These are phyloP conservation scores for Sepiola atlantica DNA, from an alignment of 2,888 invertebrate species.

Conservation along the genomic window DNA sequence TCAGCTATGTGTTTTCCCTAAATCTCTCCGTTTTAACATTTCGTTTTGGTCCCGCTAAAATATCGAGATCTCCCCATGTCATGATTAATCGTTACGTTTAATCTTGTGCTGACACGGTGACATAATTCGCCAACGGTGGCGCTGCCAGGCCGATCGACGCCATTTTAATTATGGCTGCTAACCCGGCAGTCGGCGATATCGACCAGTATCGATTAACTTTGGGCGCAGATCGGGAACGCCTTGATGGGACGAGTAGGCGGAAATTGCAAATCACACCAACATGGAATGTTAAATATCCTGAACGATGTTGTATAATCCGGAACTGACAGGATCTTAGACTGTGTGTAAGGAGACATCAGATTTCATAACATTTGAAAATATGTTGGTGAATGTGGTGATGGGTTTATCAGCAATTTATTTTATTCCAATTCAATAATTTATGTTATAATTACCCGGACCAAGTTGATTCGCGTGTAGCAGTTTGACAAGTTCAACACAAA, in stretches of 20 bases:
- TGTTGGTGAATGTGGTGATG: not conserved
- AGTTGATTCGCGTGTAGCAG: not conserved
- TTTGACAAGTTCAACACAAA: not conserved
- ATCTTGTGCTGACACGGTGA: conserved; percentile 32
- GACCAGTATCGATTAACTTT: conserved; percentile 10
- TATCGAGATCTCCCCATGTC: not conserved
- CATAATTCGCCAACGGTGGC: conserved; percentile 5
- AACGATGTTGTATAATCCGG: not conserved
- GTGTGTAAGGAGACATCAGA: not conserved
- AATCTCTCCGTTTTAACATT: not conserved
- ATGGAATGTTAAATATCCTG: conserved; percentile 32
- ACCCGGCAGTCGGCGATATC: conserved; percentile 9
- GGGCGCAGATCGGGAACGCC: not conserved
- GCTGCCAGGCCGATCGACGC: conserved; percentile 1
- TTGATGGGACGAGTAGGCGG: not conserved
- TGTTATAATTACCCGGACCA: not conserved
- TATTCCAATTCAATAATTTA: conserved; percentile 16
- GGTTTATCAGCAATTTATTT: not conserved
- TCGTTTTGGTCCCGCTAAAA: not conserved
- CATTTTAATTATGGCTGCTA: conserved; percentile 12
- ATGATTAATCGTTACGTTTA: not conserved
- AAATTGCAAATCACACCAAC: not conserved
- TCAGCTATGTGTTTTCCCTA: not conserved
- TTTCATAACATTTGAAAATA: not conserved
- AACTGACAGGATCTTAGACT: conserved; percentile 16